Evolutionary conservation across 2,113 vertebrate species (phyloP), one percentile per base, ranked within the genome.

Genomic region (Saguinus midas): DNA sequence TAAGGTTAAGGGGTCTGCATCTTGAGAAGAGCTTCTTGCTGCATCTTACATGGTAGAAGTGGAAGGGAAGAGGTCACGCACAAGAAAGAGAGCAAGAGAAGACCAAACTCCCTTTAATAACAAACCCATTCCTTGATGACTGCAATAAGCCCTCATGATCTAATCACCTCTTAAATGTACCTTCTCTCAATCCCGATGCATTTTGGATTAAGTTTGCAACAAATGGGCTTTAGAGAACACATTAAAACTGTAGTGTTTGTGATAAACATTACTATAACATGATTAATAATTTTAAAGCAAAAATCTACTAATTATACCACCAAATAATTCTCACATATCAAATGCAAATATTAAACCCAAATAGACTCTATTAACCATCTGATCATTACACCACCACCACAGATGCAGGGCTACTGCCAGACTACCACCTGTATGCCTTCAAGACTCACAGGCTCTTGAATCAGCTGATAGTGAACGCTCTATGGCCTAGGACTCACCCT

Each of bases 201-300:
- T 17, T 76, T 43, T 14, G 25, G 14, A 76, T 76, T 76, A 76
- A 48, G 43, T 14, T 76, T 76, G 25, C 25, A 48, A 76, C 3
- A 43, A 13, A 29, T 45, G 73, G 27, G 27, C 25, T 76, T 76
- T 76, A 14, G 14, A 27, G 43, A 25, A 48, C 43, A 76, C 25
- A 76, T 76, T 76, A 43, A 48, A 76, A 76, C 25, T 13, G 14
- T 17, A 29, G 25, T 1, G 9, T 45, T 75, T 14, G 29, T 86
- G 52, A 82, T 78, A 43, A 86, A 78, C 48, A 2, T 52, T 89
- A 10, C 11, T 45, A 64, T 92, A 43, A 83, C 48, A 37, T 87
- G 21, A n/a, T 66, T 70, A 82, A 79, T 72, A n/a, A 93, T 86
- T 68, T 64, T 90, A 57, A 91, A 96, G n/a, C 25, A 91, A 91